Conservation (phyloP, 2,888 invertebrate species). For the Scaptomyza reducta region DNA sequence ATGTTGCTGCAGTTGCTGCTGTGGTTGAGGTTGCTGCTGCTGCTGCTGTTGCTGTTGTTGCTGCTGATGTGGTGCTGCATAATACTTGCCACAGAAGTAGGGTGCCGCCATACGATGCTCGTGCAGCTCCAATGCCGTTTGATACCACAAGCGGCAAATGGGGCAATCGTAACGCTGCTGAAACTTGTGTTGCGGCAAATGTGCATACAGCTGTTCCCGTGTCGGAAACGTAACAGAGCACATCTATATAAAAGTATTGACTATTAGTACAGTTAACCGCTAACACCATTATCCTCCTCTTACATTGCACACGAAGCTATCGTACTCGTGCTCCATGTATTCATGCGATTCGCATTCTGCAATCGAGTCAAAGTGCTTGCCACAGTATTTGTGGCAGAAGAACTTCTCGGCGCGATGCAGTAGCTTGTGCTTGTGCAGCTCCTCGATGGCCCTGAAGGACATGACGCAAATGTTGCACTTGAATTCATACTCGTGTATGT, state of each 20-base stretch:
- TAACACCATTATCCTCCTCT: slow-evolving; percentile 28
- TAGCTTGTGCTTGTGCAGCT: slow-evolving; percentile 75
- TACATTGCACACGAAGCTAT: slow-evolving; percentile 81
- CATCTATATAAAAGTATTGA: slow-evolving; percentile 57
- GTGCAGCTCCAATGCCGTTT: slow-evolving; percentile 77
- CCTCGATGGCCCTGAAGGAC: slow-evolving; percentile 80
- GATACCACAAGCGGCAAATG: slow-evolving; percentile 80
- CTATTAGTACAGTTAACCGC: slow-evolving; percentile 7
- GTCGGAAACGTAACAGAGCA: slow-evolving; percentile 72
- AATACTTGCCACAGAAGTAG: slow-evolving; percentile 81
- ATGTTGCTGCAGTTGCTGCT: slow-evolving; percentile 23
- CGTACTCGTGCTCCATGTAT: slow-evolving; percentile 80
- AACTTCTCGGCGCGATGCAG: slow-evolving; percentile 75
- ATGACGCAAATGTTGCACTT: slow-evolving; percentile 81
- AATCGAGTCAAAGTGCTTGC: slow-evolving; percentile 79
- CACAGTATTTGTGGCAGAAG: slow-evolving; percentile 82
- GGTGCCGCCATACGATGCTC: slow-evolving; percentile 79
- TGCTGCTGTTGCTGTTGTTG: slow-evolving; percentile 36
- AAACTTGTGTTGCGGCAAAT: slow-evolving; percentile 77
- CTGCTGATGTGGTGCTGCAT: slow-evolving; percentile 38
- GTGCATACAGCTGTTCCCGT: slow-evolving; percentile 74
- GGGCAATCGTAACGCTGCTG: slow-evolving; percentile 81
- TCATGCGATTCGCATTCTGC: slow-evolving; percentile 80
- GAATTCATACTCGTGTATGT: slow-evolving; percentile 81
- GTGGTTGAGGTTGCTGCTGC: slow-evolving; percentile 40